Evolutionary conservation across 2,113 vertebrate species (phyloP).

Genomic region (Rhinopomastus cyanomelas): DNA sequence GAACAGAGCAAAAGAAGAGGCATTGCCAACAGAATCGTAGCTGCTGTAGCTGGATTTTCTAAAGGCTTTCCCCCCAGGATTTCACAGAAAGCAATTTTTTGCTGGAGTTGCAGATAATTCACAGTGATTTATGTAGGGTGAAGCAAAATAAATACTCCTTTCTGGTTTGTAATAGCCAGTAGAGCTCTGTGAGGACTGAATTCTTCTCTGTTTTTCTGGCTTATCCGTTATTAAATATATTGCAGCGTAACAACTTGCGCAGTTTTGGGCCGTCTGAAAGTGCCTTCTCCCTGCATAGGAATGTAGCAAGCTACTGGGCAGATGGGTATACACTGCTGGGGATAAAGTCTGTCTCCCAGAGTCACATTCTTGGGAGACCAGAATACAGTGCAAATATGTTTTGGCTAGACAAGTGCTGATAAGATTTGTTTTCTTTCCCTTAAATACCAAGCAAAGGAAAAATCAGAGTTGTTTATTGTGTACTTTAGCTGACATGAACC

Average conservation of each 20-base stretch:
- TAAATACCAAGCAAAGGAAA: neutral
- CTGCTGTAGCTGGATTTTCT: slow-evolving; percentile 17
- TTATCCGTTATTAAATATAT: slow-evolving; percentile 16
- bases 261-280: neutral
- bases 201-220: neutral
- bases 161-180: slow-evolving; percentile 11
- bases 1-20: neutral
- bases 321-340: neutral
- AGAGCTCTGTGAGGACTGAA: neutral
- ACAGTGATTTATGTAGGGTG: slow-evolving; percentile 43
- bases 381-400: neutral
- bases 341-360: neutral
- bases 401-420: neutral
- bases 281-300: neutral
- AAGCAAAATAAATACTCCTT: slow-evolving; percentile 36
- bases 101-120: slow-evolving; percentile 19
- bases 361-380: neutral
- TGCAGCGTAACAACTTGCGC: neutral
- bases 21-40: slow-evolving; percentile 12
- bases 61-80: slow-evolving; percentile 1
- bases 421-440: neutral
- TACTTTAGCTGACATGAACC: neutral
- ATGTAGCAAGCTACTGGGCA: neutral
- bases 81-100: neutral
- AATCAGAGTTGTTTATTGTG: accelerated